These are phyloP conservation scores for Harpegnathos saltator DNA, from an alignment of 1,140 invertebrate species.

Conservation along the genomic window DNA sequence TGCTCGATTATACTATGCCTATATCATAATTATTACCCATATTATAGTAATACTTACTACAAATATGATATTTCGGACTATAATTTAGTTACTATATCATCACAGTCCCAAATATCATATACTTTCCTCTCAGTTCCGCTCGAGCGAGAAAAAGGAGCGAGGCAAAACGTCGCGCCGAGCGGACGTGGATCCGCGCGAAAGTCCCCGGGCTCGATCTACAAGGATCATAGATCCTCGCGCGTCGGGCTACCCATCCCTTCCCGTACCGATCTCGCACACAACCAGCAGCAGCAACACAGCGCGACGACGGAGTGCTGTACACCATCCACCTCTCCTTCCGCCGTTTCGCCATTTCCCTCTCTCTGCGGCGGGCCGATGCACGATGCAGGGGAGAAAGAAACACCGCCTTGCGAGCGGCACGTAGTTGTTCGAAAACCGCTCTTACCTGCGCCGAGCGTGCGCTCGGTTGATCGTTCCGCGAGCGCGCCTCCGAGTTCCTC, in stretches of 20 bases:
- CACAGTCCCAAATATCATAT: no score
- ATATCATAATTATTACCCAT: no score
- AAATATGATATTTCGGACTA: no score
- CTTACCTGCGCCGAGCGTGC: constrained; percentile 78
- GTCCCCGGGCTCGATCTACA: constrained; percentile 71
- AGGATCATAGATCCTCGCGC: constrained; percentile 69
- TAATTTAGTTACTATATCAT: no score
- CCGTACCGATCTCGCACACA: constrained; percentile 58
- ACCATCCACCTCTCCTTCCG: constrained; percentile 67
- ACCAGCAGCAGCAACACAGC: no score
- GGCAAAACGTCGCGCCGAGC: no score
- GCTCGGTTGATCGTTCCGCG: constrained; percentile 67
- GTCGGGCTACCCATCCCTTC: constrained; percentile 52
- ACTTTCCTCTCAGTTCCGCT: no score
- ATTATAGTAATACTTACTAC: no score
- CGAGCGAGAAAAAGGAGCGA: no score
- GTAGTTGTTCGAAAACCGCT: constrained; percentile 83
- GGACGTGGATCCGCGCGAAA: neutral
- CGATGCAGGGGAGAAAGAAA: constrained; percentile 82
- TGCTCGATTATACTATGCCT: no score
- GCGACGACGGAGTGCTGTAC: constrained; percentile 13
- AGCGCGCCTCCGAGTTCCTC: constrained; percentile 44
- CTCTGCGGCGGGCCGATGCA: constrained; percentile 76
- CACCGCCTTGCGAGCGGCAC: constrained; percentile 78
- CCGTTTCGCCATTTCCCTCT: constrained; percentile 77